Evolutionary conservation across 2,888 invertebrate species (phyloP).

Genomic region (Minunthozetes semirufus): DNA sequence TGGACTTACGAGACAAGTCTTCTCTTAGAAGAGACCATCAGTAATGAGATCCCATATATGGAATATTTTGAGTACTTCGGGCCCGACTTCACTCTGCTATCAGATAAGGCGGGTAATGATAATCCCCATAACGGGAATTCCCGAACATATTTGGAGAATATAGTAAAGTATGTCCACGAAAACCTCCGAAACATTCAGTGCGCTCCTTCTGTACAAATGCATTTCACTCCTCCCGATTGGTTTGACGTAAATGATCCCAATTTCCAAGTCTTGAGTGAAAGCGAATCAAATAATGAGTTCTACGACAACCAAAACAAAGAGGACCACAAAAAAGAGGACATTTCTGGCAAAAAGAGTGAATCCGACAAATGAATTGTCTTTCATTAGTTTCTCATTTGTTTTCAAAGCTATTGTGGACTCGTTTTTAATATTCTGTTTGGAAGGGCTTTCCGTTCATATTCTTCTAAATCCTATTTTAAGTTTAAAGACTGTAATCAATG

Average conservation of each 20-base stretch:
- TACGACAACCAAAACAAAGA: slow-evolving; percentile 85
- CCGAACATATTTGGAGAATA: slow-evolving; percentile 73
- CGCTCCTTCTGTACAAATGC: slow-evolving; percentile 77
- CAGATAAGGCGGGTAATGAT: slow-evolving; percentile 55
- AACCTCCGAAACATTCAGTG: slow-evolving; percentile 49
- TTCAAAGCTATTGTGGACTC: too few relatives aligned
- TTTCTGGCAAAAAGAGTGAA: not conserved
- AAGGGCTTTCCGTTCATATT: too few relatives aligned
- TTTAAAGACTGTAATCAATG: too few relatives aligned
- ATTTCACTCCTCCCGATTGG: slow-evolving; percentile 80
- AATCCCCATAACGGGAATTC: slow-evolving; percentile 77
- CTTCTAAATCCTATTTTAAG: too few relatives aligned
- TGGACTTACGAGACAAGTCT: slow-evolving; percentile 99
- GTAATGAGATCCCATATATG: slow-evolving; percentile 80
- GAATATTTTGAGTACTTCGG: slow-evolving; percentile 96
- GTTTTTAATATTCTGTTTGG: too few relatives aligned
- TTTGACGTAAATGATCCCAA: slow-evolving; percentile 58
- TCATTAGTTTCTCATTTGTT: not conserved
- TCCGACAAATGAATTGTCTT: not conserved
- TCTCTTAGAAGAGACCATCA: slow-evolving; percentile 82
- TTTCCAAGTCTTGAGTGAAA: slow-evolving; percentile 27
- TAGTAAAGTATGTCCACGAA: slow-evolving; percentile 65
- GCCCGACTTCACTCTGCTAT: slow-evolving; percentile 92
- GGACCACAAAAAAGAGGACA: not conserved
- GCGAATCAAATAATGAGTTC: slow-evolving; percentile 79